Evolutionary conservation across 30 jellyfish, hydroid and myxozoan genomes (phyloP).

Genomic region (Hydra vulgaris): DNA sequence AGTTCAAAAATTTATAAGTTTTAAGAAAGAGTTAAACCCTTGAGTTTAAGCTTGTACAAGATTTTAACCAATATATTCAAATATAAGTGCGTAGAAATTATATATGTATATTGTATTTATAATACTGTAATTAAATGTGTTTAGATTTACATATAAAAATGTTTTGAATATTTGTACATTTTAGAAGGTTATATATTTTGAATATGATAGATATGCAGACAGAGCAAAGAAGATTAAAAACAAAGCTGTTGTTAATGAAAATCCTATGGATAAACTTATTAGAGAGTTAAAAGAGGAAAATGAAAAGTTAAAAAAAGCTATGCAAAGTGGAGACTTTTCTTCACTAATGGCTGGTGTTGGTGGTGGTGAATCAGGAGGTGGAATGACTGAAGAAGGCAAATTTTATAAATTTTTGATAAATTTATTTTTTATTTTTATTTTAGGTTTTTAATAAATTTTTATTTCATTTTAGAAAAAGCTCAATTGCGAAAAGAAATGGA

Average conservation of each 20-base stretch:
- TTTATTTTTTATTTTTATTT: neutral
- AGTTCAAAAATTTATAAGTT: no score
- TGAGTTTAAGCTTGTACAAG: no score
- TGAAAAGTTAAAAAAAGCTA: constrained; percentile 77
- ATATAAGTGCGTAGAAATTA: no score
- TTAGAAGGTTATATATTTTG: no score
- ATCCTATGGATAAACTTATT: constrained; percentile 92
- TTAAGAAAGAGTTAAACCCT: no score
- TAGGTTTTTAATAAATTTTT: neutral
- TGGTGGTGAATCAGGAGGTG: constrained; percentile 17
- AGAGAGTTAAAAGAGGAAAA: constrained; percentile 90
- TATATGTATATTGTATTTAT: no score
- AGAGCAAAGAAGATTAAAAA: constrained; percentile 95
- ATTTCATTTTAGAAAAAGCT: constrained; percentile 45
- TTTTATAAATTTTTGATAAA: neutral
- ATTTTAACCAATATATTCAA: no score
- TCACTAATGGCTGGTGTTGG: constrained; percentile 41
- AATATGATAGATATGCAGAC: constrained; percentile 73
- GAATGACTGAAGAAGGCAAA: constrained; percentile 82
- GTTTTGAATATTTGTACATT: no score
- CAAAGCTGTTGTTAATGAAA: constrained; percentile 96
- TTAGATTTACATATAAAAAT: no score
- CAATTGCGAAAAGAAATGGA: constrained; percentile 85
- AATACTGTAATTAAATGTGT: no score
- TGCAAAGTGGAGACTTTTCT: constrained; percentile 57